A percentile compares a stretch with the other conserved stretches of the same genome.
Conservation (phyloP, 2,113 vertebrate species). For the Varanus salvator region DNA sequence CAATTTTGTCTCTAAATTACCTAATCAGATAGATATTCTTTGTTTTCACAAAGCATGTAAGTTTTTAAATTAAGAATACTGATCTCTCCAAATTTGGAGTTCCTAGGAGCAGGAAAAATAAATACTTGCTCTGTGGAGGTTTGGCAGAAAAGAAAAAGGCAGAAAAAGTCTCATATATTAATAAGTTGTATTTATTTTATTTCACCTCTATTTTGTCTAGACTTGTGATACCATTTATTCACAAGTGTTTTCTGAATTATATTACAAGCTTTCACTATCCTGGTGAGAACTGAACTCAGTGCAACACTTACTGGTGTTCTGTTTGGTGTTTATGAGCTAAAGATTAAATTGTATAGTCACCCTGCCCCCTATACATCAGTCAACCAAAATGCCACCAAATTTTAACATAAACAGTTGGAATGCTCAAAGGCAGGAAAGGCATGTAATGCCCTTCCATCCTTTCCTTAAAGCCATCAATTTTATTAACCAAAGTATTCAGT, state of each 20-base stretch:
- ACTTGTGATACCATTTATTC: slow-evolving; percentile 58
- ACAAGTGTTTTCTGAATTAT: slow-evolving; percentile 61
- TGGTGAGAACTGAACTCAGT: slow-evolving; percentile 63
- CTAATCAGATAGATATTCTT: slow-evolving; percentile 75
- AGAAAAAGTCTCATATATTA: slow-evolving; percentile 62
- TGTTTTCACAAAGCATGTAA: slow-evolving; percentile 69
- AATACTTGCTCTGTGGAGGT: slow-evolving; percentile 68
- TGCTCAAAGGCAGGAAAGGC: background rate
- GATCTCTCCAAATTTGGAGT: slow-evolving; percentile 67
- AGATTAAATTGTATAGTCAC: slow-evolving; percentile 22
- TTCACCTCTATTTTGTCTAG: slow-evolving; percentile 72
- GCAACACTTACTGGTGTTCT: slow-evolving; percentile 57
- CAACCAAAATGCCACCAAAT: background rate
- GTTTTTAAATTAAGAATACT: slow-evolving; percentile 61
- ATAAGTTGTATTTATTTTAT: slow-evolving; percentile 71
- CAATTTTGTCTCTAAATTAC: slow-evolving; percentile 71
- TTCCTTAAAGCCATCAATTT: background rate
- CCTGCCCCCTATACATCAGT: background rate
- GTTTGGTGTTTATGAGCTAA: slow-evolving; percentile 34
- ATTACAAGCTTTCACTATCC: slow-evolving; percentile 54
- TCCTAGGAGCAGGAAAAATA: slow-evolving; percentile 58
- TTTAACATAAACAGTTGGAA: background rate
- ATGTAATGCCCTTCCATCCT: background rate
- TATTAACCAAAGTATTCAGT: background rate
- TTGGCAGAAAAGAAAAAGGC: slow-evolving; percentile 49